Evolutionary conservation across 2,888 invertebrate genomes (phyloP).

Genomic region (Aleiodes alternator): DNA sequence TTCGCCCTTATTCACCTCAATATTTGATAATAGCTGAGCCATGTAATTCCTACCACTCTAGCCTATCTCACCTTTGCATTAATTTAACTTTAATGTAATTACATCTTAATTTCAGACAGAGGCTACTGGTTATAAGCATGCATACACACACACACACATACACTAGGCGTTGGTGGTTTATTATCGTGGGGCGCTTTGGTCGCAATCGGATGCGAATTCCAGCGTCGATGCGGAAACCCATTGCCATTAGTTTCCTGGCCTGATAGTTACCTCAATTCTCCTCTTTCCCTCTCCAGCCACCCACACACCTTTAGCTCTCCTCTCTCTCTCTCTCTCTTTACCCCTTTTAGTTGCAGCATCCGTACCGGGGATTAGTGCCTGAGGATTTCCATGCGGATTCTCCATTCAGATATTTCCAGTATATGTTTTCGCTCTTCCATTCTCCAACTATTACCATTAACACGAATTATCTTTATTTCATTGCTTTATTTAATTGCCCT

Average conservation of each 20-base stretch:
- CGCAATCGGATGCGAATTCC: conserved; percentile 51
- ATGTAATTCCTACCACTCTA: background rate
- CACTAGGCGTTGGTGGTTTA: conserved; percentile 51
- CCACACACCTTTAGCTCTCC: too few relatives aligned
- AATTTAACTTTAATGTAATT: conserved; percentile 60
- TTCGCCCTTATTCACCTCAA: too few relatives aligned
- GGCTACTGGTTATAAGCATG: conserved; percentile 45
- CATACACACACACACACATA: conserved; percentile 2
- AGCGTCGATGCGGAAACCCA: conserved; percentile 61
- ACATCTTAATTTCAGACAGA: conserved; percentile 60
- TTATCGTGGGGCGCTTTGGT: conserved; percentile 49
- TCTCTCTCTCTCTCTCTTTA: background rate
- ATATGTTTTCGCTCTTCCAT: background rate
- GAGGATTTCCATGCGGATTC: conserved; percentile 54
- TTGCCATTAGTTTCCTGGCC: conserved; percentile 67
- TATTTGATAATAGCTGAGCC: too few relatives aligned
- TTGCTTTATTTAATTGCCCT: too few relatives aligned
- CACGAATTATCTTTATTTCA: conserved; percentile 2
- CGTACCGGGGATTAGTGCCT: conserved; percentile 61
- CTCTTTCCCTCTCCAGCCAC: background rate
- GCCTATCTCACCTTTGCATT: conserved; percentile 42
- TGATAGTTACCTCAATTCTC: conserved; percentile 50
- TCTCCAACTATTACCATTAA: conserved; percentile 8
- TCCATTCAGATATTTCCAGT: background rate
- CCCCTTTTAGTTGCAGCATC: conserved; percentile 57